Percentiles rank a stretch among this genome's conserved stretches.
Conservation (phyloP, 2,888 invertebrate species). For the Tipula vernalis region DNA sequence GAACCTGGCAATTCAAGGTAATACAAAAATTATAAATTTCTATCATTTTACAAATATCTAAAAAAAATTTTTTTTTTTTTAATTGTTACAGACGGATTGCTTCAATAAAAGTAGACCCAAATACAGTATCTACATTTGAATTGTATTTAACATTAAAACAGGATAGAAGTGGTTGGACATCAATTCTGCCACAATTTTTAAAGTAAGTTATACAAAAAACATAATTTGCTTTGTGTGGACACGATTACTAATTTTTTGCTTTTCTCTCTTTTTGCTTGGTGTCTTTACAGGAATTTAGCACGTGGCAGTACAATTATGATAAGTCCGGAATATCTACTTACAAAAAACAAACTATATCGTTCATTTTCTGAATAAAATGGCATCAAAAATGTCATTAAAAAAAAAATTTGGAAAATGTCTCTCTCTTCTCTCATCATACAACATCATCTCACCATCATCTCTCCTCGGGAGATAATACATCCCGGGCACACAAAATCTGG, state of each 20-base stretch:
- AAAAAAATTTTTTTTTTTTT: not conserved
- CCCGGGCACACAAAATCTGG: not conserved
- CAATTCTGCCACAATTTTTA: conserved; percentile 76
- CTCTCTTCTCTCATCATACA: not conserved
- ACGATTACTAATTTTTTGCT: not conserved
- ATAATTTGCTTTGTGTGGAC: not conserved
- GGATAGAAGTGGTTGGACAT: conserved; percentile 76
- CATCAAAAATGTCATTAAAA: conserved; percentile 23
- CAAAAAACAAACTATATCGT: conserved; percentile 84
- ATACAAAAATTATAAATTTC: conserved; percentile 12
- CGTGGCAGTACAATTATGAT: conserved; percentile 79
- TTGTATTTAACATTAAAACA: conserved; percentile 78
- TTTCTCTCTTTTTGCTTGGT: conserved; percentile 21
- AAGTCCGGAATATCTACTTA: conserved; percentile 76
- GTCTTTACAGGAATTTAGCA: conserved; percentile 58
- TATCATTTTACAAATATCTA: not conserved
- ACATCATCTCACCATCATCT: not conserved
- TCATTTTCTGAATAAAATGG: conserved; percentile 42
- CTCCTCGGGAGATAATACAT: not conserved
- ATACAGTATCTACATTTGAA: conserved; percentile 82
- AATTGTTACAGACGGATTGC: conserved; percentile 48
- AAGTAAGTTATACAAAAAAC: conserved; percentile 50
- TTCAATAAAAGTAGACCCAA: conserved; percentile 73
- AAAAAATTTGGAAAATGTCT: conserved; percentile 8
- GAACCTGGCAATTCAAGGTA: conserved; percentile 44